Base-by-base conservation (phyloP, 2,113 vertebrate genomes). In the Puntigrus tetrazona region DNA sequence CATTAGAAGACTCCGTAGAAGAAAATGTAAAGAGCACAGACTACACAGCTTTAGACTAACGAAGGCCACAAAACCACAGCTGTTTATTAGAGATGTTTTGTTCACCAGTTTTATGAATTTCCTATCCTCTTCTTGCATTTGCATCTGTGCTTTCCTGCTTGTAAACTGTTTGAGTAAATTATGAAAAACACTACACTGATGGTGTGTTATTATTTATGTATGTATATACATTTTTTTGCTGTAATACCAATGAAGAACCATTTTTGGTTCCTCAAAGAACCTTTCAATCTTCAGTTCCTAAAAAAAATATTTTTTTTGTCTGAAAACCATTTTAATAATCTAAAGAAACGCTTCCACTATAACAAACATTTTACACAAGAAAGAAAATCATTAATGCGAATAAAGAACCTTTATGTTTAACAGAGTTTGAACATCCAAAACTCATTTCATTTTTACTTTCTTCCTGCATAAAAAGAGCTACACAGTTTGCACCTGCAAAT, bases 1-100 rank as follows among this genome's bases (percentile, higher is more conserved):
- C 84, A 75, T 83, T 88, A 76, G 89, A 89, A 79, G 70, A 83
- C 36, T 85, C 88, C 20, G 16, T 20, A 16, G 87, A 86, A 31
- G 69, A 88, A 59, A 81, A 41, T 76, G 84, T 88, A 67, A 87
- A 87, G 38, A 76, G 11, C 29, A 82, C 27, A 61, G 74, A 81
- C 47, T 74, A 67, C 61, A 70, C 27, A n/a, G 43, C 73, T 10
- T 41, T 38, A 57, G 27, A 78, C 11, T 31, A 59, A 59, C 36
- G 25, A 31, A 59, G 27, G 7, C 4, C 6, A 1, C 31, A 43
- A 18, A 65, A 57, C 61, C 22, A 22, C 29, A 43, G 31, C 31
- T 27, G 25, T 50, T 70, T 45, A 72, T 65, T 22, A 18, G 16
- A 55, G 50, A 70, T 70, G 50, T 77, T 77, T 55, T 70, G 59